phyloP scores from a whole-genome alignment of 2,888 invertebrate species.

The Dromius quadrimaculatus region DNA sequence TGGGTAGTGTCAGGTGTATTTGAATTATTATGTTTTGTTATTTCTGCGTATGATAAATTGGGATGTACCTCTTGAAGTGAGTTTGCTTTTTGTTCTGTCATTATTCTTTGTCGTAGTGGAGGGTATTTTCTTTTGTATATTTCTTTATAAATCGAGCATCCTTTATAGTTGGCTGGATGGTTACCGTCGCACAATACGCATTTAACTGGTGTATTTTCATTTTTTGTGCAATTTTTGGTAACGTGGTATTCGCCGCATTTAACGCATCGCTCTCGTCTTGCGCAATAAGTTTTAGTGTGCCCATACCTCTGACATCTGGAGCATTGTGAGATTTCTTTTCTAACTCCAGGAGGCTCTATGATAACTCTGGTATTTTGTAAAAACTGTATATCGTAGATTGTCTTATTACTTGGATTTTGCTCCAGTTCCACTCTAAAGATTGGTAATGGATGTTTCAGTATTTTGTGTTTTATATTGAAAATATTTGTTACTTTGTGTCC shows the following conservation, averaged over 20 bases:
- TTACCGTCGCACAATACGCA: constrained; percentile 36
- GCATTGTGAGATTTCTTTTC: too few relatives aligned
- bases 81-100: constrained; percentile 4
- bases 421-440: constrained; percentile 42
- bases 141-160: constrained; percentile 34
- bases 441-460: constrained; percentile 14
- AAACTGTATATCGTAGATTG: constrained; percentile 14
- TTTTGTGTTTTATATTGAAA: constrained; percentile 28
- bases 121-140: constrained; percentile 21
- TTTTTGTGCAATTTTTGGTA: constrained; percentile 3
- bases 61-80: constrained; percentile 5
- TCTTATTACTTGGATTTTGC: constrained; percentile 33
- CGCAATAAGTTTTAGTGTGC: too few relatives aligned
- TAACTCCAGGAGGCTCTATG: constrained; percentile 20
- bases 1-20: not conserved
- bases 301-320: too few relatives aligned
- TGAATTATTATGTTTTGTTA: too few relatives aligned
- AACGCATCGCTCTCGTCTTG: too few relatives aligned
- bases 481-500: constrained; percentile 42
- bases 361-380: constrained; percentile 5
- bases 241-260: not conserved
- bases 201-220: too few relatives aligned
- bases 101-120: too few relatives aligned
- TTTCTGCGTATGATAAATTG: constrained; percentile 11
- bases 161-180: constrained; percentile 49